These are phyloP conservation scores for Drosophila auraria DNA, from an alignment of 1,140 invertebrate species.

Conservation along the genomic window DNA sequence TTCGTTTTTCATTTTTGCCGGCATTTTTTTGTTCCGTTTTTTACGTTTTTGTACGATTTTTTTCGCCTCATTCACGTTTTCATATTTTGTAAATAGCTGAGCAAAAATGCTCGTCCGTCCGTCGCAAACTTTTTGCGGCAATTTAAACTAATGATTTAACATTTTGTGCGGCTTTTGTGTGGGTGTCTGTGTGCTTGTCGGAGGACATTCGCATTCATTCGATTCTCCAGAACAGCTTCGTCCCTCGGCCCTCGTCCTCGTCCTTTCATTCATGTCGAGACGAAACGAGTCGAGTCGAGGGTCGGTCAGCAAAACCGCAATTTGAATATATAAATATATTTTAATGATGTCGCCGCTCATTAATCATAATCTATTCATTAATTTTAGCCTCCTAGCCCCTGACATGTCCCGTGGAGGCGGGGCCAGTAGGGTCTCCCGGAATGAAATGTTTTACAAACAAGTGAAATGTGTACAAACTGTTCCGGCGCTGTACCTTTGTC, in stretches of 20 bases:
- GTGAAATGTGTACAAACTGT: conserved; percentile 58
- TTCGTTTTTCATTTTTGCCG: conserved; percentile 54
- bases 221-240: conserved; percentile 5
- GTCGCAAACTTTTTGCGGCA: conserved; percentile 74
- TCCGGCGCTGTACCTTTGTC: conserved; percentile 57
- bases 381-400: conserved; percentile 65
- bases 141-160: conserved; percentile 83
- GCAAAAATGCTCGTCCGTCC: conserved; percentile 45
- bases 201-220: conserved; percentile 74
- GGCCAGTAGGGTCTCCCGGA: neutral
- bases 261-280: conserved; percentile 54
- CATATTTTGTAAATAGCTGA: conserved; percentile 78
- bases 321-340: conserved; percentile 83
- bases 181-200: conserved; percentile 56
- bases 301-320: conserved; percentile 76
- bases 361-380: conserved; percentile 84
- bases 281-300: conserved; percentile 31
- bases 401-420: conserved; percentile 8
- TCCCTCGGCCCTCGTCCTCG: neutral
- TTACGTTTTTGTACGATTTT: neutral
- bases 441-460: conserved; percentile 63
- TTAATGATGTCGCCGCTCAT: conserved; percentile 83
- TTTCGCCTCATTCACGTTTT: conserved; percentile 68
- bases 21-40: conserved; percentile 12
- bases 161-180: conserved; percentile 60